Percentiles rank a stretch among this genome's conserved stretches.
These are phyloP conservation scores for Actinostola sp. DNA, from an alignment of 92 coral and sea anemone species.

Conservation along the genomic window DNA sequence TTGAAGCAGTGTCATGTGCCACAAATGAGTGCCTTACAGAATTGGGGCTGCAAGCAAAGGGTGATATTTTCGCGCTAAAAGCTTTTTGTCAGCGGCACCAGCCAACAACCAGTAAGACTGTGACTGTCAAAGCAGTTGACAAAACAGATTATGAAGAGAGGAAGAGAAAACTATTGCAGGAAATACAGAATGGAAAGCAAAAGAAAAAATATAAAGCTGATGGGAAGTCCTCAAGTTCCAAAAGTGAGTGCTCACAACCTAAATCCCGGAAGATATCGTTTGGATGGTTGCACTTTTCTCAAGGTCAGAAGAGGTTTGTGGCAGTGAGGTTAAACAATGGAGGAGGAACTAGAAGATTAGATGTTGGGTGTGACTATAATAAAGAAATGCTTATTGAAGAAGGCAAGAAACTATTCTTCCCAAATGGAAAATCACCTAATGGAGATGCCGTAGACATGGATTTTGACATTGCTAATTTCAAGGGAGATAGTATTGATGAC, in stretches of 20 bases:
- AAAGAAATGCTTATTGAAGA: slow-evolving; percentile 40
- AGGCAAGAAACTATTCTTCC: slow-evolving; percentile 32
- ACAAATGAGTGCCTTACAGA: slow-evolving; percentile 34
- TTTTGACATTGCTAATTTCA: slow-evolving; percentile 59
- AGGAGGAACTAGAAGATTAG: slow-evolving; percentile 44
- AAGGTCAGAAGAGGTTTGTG: slow-evolving; percentile 22
- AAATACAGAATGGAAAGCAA: slow-evolving; percentile 41
- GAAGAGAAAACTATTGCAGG: slow-evolving; percentile 47
- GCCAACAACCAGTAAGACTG: neutral
- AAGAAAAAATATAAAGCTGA: slow-evolving; percentile 23
- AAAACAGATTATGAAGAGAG: slow-evolving; percentile 34
- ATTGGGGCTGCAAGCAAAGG: slow-evolving; percentile 49
- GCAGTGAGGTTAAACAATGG: slow-evolving; percentile 43
- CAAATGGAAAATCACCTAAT: slow-evolving; percentile 38
- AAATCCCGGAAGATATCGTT: slow-evolving; percentile 38
- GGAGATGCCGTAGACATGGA: slow-evolving; percentile 41
- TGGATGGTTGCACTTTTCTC: slow-evolving; percentile 46
- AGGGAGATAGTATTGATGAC: slow-evolving; percentile 23
- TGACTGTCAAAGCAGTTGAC: too few species aligned
- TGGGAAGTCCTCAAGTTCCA: neutral
- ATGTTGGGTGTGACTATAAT: slow-evolving; percentile 19
- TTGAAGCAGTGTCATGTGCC: slow-evolving; percentile 46
- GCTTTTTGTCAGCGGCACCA: slow-evolving; percentile 26
- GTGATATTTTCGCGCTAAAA: slow-evolving; percentile 47
- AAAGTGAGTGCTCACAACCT: neutral